phyloP scores from a whole-genome alignment of 2,113 vertebrate genomes.

The Carassius gibelio region DNA sequence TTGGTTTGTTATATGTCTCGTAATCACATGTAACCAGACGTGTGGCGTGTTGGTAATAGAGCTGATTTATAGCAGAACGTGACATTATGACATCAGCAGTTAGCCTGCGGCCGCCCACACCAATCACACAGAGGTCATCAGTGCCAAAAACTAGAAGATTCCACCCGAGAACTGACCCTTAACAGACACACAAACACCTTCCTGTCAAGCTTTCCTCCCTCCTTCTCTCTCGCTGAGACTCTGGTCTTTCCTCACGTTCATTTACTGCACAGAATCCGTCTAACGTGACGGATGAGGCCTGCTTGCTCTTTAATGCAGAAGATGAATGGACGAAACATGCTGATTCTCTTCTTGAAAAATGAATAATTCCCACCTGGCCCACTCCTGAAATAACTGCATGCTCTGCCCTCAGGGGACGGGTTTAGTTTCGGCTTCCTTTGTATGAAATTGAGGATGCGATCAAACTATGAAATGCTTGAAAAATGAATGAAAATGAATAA shows the following conservation, averaged over 20 bases:
- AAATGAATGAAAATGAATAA: constrained; percentile 12
- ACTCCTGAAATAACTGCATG: constrained; percentile 25
- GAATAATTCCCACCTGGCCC: constrained; percentile 29
- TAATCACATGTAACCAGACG: constrained; percentile 72
- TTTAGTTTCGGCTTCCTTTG: not conserved
- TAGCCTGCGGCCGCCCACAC: constrained; percentile 66
- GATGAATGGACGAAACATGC: constrained; percentile 35
- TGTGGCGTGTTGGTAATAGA: constrained; percentile 71
- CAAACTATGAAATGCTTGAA: constrained; percentile 8
- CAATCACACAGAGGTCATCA: constrained; percentile 70
- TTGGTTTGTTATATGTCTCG: constrained; percentile 73
- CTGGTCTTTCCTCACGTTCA: constrained; percentile 55
- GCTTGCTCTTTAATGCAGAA: constrained; percentile 57
- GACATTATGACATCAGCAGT: constrained; percentile 70
- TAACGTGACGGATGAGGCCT: constrained; percentile 67
- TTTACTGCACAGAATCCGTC: constrained; percentile 55
- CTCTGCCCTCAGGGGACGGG: constrained; percentile 11
- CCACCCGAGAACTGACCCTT: constrained; percentile 36
- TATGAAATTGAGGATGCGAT: constrained; percentile 9
- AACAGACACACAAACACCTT: constrained; percentile 21
- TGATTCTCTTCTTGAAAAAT: constrained; percentile 26
- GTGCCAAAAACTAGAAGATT: constrained; percentile 36
- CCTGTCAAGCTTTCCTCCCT: not conserved
- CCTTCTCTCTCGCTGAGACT: not conserved
- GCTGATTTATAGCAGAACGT: constrained; percentile 68